A percentile compares a stretch with the other conserved stretches of the same genome.
Conservation (phyloP, 2,888 invertebrate species). For the Megaustenia siamemsis region DNA sequence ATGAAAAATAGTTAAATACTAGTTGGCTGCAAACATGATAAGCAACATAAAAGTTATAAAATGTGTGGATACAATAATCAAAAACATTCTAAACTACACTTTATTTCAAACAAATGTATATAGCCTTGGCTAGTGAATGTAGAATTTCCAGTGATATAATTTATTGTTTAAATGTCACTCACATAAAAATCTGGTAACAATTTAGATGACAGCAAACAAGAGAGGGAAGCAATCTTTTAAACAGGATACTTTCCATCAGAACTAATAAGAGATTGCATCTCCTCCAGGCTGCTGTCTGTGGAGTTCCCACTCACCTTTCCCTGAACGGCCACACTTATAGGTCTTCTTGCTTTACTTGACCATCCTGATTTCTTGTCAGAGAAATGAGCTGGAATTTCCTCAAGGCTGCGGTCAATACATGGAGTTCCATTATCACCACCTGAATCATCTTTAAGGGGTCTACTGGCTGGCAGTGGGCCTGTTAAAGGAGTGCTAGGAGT, state of each 20-base stretch:
- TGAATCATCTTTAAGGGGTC: slow-evolving; percentile 52
- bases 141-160: background rate
- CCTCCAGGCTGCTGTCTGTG: slow-evolving; percentile 39
- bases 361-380: slow-evolving; percentile 55
- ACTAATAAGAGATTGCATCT: slow-evolving; percentile 34
- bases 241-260: background rate
- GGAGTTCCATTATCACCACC: slow-evolving; percentile 64
- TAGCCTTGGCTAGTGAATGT: background rate
- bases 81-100: background rate
- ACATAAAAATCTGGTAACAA: background rate
- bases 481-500: slow-evolving; percentile 51
- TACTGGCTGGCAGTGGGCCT: slow-evolving; percentile 44
- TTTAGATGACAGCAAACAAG: background rate
- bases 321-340: slow-evolving; percentile 57
- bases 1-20: background rate
- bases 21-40: background rate
- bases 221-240: background rate
- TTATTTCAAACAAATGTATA: background rate
- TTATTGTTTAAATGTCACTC: background rate
- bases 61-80: background rate
- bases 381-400: slow-evolving; percentile 69
- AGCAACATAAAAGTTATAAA: background rate
- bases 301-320: slow-evolving; percentile 11
- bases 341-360: slow-evolving; percentile 59
- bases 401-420: slow-evolving; percentile 74